Conservation (phyloP, 2,113 vertebrate genomes). For the Laterallus jamaicensis region DNA sequence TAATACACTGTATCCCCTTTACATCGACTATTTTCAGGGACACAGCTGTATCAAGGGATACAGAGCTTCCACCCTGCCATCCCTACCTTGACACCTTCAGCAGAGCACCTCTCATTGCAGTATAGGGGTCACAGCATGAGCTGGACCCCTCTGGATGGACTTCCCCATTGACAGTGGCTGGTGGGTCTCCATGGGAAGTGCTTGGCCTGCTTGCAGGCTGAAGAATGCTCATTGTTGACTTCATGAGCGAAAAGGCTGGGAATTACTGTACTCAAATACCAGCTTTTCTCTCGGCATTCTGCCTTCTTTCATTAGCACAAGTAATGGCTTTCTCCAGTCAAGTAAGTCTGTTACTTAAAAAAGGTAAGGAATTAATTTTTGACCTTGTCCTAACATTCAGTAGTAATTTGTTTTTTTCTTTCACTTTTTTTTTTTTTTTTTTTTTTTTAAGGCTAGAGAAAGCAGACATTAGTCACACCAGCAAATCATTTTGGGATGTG, state of each 20-base stretch:
- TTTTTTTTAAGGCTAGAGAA: constrained; percentile 9
- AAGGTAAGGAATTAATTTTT: not conserved
- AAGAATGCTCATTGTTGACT: not conserved
- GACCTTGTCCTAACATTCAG: not conserved
- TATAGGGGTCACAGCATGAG: not conserved
- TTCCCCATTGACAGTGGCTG: not conserved
- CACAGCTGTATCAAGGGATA: not conserved
- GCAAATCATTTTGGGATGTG: not conserved
- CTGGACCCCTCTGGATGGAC: fast-evolving
- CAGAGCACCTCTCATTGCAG: not conserved
- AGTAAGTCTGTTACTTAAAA: not conserved
- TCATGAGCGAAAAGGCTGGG: not conserved
- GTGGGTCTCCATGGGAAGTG: not conserved
- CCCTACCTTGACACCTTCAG: not conserved
- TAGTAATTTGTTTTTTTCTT: not conserved
- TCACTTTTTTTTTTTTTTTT: not conserved
- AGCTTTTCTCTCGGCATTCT: not conserved
- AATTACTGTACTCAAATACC: not conserved
- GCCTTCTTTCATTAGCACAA: not conserved
- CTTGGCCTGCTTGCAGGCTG: not conserved
- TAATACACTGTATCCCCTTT: not conserved
- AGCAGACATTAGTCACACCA: not conserved
- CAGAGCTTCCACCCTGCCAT: not conserved
- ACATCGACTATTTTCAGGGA: not conserved
- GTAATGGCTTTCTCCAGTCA: not conserved